These are phyloP conservation scores for Ctenochaetus hawaiiensis DNA, from an alignment of 2,797 vertebrate species.

Conservation along the genomic window DNA sequence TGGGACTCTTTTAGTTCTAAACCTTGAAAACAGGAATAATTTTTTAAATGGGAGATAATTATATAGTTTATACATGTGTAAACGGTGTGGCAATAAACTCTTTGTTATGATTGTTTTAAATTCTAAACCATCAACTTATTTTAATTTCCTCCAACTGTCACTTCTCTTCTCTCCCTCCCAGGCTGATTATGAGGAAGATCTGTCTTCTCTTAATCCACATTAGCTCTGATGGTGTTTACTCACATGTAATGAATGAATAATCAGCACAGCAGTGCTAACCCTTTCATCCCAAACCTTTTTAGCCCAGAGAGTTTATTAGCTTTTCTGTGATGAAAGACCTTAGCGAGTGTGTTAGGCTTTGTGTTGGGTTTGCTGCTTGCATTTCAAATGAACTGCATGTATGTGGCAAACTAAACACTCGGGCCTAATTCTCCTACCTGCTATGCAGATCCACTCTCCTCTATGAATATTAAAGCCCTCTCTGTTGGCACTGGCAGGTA, in stretches of 20 bases:
- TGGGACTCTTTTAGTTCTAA: not conserved
- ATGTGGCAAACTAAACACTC: conserved; percentile 80
- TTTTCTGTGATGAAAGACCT: conserved; percentile 76
- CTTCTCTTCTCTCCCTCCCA: conserved; percentile 31
- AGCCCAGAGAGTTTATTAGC: conserved; percentile 71
- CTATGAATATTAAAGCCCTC: conserved; percentile 81
- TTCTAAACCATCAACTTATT: not conserved
- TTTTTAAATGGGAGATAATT: not conserved
- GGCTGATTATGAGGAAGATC: conserved; percentile 42
- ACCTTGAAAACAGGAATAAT: not conserved
- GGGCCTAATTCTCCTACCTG: conserved; percentile 66
- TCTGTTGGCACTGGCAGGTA: conserved; percentile 63
- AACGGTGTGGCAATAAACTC: too few species aligned
- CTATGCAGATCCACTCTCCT: conserved; percentile 72
- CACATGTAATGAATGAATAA: conserved; percentile 82
- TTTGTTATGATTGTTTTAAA: conserved; percentile 3
- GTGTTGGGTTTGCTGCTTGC: conserved; percentile 67
- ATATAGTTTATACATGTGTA: not conserved
- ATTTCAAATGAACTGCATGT: conserved; percentile 80
- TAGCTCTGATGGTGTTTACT: conserved; percentile 76
- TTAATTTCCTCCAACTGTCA: conserved; percentile 47
- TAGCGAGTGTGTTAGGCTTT: conserved; percentile 73
- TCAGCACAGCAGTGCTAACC: conserved; percentile 77
- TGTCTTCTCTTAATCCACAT: conserved; percentile 71
- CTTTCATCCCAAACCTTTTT: conserved; percentile 70